Conservation (phyloP, 2,888 invertebrate species). For the Mesorhabditis spiculigera region DNA sequence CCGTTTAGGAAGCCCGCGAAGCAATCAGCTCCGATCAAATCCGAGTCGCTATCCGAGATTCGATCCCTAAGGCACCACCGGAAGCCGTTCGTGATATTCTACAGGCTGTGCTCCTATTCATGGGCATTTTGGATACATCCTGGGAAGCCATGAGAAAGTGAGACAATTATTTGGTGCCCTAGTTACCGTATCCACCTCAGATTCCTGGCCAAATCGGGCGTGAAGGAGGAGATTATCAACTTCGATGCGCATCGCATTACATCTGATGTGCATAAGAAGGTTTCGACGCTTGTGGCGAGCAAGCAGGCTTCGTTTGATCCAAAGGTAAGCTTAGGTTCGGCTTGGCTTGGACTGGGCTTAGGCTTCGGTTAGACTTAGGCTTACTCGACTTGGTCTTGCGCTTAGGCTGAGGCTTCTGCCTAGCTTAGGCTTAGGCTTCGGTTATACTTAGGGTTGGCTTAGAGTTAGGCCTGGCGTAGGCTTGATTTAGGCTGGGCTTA, state of each 20-base stretch:
- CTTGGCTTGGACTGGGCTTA: too few species aligned
- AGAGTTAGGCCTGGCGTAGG: too few species aligned
- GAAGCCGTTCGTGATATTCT: slow-evolving; percentile 92
- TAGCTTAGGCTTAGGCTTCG: too few species aligned
- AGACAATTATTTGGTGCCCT: slow-evolving; percentile 12
- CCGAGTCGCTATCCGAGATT: slow-evolving; percentile 90
- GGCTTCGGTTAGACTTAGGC: too few species aligned
- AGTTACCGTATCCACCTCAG: slow-evolving; percentile 57
- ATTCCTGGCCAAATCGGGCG: slow-evolving; percentile 89
- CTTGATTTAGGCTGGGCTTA: too few species aligned
- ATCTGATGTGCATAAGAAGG: slow-evolving; percentile 73
- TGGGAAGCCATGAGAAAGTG: slow-evolving; percentile 97
- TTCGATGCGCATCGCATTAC: slow-evolving; percentile 86
- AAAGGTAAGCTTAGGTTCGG: too few species aligned
- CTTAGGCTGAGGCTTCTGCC: too few species aligned
- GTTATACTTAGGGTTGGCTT: too few species aligned
- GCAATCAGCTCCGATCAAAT: slow-evolving; percentile 93
- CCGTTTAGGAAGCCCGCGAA: slow-evolving; percentile 70
- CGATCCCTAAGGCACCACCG: slow-evolving; percentile 86
- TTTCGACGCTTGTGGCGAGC: slow-evolving; percentile 68
- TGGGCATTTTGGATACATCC: slow-evolving; percentile 96
- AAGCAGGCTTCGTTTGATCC: slow-evolving; percentile 83
- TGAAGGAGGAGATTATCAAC: slow-evolving; percentile 90
- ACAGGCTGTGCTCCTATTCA: slow-evolving; percentile 81
- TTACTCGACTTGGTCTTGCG: too few species aligned